Percentiles rank a stretch among this genome's conserved stretches.
These are phyloP conservation scores for Dendrolimus kikuchii DNA, from an alignment of 1,140 invertebrate genomes.

Conservation along the genomic window DNA sequence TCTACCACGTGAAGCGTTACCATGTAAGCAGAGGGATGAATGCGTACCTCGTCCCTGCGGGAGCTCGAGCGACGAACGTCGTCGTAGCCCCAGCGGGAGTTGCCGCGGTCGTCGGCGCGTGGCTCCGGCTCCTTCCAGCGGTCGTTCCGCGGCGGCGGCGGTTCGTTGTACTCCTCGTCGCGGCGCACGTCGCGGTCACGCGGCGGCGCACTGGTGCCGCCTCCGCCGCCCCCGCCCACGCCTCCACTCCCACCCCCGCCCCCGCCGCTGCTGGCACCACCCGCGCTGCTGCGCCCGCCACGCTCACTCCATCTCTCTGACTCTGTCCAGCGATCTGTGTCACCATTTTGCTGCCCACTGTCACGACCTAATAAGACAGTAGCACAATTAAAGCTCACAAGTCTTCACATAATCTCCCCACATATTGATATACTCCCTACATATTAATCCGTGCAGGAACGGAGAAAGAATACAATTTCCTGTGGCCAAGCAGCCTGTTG, in stretches of 20 bases:
- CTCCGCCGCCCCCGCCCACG: slow-evolving; percentile 13
- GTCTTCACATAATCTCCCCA: too few relatives aligned
- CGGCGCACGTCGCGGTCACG: slow-evolving; percentile 55
- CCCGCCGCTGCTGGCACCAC: slow-evolving; percentile 39
- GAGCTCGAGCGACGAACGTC: slow-evolving; percentile 69
- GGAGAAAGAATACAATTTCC: too few relatives aligned
- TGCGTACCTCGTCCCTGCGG: slow-evolving; percentile 59
- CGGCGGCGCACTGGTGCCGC: slow-evolving; percentile 39
- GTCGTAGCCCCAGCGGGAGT: slow-evolving; percentile 67
- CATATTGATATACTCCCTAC: slow-evolving; percentile 1
- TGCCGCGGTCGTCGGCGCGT: slow-evolving; percentile 59
- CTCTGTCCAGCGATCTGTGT: slow-evolving; percentile 48
- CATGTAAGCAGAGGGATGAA: neutral
- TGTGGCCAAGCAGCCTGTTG: too few relatives aligned
- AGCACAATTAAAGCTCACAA: neutral
- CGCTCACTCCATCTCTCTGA: slow-evolving; percentile 59
- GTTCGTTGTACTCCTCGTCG: slow-evolving; percentile 63
- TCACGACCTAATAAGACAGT: slow-evolving; percentile 50
- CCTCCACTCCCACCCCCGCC: slow-evolving; percentile 45
- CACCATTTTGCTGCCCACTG: slow-evolving; percentile 65
- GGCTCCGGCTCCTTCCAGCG: slow-evolving; percentile 82
- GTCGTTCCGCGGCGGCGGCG: slow-evolving; percentile 76
- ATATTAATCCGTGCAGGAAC: too few relatives aligned
- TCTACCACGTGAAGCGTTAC: neutral
- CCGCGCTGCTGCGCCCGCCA: slow-evolving; percentile 24